Percentiles rank a stretch among this genome's conserved stretches.
Conservation (phyloP, 1,140 invertebrate species). For the Drosophila mayri region DNA sequence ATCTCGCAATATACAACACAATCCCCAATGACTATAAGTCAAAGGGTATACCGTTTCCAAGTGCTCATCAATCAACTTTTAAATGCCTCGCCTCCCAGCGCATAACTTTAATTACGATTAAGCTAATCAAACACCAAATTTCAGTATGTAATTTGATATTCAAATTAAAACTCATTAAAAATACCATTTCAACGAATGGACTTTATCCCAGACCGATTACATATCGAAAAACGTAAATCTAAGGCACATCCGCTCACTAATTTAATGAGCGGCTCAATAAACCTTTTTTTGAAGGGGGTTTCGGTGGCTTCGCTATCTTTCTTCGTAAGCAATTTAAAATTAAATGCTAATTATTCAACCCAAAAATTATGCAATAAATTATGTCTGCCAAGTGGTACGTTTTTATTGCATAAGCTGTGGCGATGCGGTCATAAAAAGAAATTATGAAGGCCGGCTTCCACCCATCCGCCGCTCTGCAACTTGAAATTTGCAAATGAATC, state of each 20-base stretch:
- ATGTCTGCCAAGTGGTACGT: constrained; percentile 53
- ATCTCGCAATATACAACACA: neutral
- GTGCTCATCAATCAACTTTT: constrained; percentile 41
- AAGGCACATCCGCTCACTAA: constrained; percentile 66
- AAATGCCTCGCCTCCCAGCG: neutral
- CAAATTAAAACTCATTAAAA: constrained; percentile 49
- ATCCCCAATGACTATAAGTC: constrained; percentile 1
- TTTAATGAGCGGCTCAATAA: constrained; percentile 60
- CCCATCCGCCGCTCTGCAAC: constrained; percentile 43
- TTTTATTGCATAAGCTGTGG: constrained; percentile 68
- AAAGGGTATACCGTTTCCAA: constrained; percentile 22
- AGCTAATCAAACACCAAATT: constrained; percentile 16
- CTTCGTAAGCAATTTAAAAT: constrained; percentile 48
- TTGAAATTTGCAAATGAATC: constrained; percentile 78
- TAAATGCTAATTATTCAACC: constrained; percentile 72
- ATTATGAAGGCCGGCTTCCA: constrained; percentile 12
- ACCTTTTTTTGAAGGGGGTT: constrained; percentile 48
- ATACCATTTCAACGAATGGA: constrained; percentile 17
- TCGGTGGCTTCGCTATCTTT: constrained; percentile 14
- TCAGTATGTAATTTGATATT: constrained; percentile 50
- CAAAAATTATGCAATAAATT: constrained; percentile 72
- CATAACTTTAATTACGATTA: constrained; percentile 13
- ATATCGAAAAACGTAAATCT: constrained; percentile 47
- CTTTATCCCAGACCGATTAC: constrained; percentile 3
- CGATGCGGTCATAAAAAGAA: constrained; percentile 46